Evolutionary conservation across 2,797 vertebrate genomes (phyloP), one percentile per base, ranked within the genome.

Genomic region (Spea hammondii): DNA sequence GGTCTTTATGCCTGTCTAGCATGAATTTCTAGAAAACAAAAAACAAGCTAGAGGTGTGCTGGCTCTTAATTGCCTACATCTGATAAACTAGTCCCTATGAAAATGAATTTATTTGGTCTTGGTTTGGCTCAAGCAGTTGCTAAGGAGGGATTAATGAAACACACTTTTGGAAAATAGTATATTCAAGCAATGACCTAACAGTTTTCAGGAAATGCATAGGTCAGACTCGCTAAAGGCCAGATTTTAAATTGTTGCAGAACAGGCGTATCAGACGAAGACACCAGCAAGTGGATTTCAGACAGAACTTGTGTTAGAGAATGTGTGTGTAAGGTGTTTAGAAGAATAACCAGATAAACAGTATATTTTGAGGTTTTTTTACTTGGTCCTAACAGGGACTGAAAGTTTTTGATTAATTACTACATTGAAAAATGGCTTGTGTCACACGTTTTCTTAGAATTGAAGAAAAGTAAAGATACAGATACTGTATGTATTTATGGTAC

Each of bases 111-210:
- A 84, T 85, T 76, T 84, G 81, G 88, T 91, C 91, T 89, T 87
- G 86, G 85, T 84, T 87, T 92, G 89, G 89, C 91, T 88, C 88
- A 85, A 91, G 90, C 87, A 88, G 88, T 89, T 84, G 85, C 88
- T 92, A 93, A 93, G 92, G 91, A 92, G 89, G 91, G 83, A 91
- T 93, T 93, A 92, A 93, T 91, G 88, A 88, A 88, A 85, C 85
- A 85, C 80, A 83, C 88, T 88, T 87, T 90, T 87, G 78, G 88
- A 86, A 76, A 68, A 83, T 79, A 84, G 82, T 84, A 82, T 53
- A 79, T 54, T 65, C 32, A 65, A 65, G 32, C 64, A 64, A 68
- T 87, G 84, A 85, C 85, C 90, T 86, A 82, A 80, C 82, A 78
- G 87, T 86, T 88, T 79, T 81, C 82, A 69, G 72, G 84, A 79